Evolutionary conservation across 2,113 vertebrate genomes (phyloP), one percentile per base, ranked within the genome.

Genomic region (Pteronura brasiliensis): DNA sequence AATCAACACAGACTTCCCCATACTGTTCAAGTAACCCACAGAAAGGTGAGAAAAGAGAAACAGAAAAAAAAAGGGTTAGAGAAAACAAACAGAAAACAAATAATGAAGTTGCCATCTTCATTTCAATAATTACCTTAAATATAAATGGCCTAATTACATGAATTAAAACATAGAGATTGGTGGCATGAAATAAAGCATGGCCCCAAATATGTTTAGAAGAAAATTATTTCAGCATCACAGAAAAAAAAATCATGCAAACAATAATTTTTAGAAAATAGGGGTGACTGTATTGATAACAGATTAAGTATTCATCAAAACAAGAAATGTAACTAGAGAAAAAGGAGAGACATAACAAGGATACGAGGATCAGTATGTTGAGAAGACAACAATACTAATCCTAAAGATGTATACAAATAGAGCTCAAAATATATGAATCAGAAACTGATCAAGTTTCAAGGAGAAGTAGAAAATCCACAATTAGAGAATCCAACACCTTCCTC

Each of bases 111-210:
- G 36, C 4, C 15, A 13, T 74, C 23, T 57, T 74, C 55, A 74
- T 74, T 85, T 93, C 93, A 95, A 21, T 72, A 80, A 74, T 34
- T 65, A 59, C 29, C 42, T 90, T 86, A 90, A 72, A 31, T 95
- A 20, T 76, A 59, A 47, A 61, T 47, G 17, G 29, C 42, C 25
- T 80, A 86, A 44, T 49, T 76, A 59, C 0, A 59, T 3, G 2
- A 34, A 36, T 21, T n/a, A 76, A 88, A 92, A 77, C 31, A 59
- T 10, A 55, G 7, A 69, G 31, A 86, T 42, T n/a, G 25, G 74
- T 3, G 47, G 20, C 44, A 17, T 67, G 31, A 87, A 82, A 49
- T 15, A 92, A 94, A 61, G 69, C 6, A 57, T 20, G 47, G 7
- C 12, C 12, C 59, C 27, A 69, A 39, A 59, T 36, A 71, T 59